phyloP scores from a whole-genome alignment of 2,888 invertebrate genomes.

The Diarsia rubi region DNA sequence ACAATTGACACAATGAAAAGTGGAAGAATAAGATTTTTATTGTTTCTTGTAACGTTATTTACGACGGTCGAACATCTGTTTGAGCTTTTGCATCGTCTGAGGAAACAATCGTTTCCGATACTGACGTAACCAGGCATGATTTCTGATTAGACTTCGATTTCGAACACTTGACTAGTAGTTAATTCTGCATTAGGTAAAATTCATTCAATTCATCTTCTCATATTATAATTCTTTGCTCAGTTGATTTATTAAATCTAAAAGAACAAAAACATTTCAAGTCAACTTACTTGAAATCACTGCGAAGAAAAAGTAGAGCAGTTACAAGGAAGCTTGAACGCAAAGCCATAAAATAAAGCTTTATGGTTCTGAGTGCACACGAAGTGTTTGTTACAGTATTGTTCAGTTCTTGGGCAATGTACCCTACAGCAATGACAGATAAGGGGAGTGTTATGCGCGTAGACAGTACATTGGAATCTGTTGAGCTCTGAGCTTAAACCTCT shows the following conservation, averaged over 20 bases:
- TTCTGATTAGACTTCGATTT: slow-evolving; percentile 27
- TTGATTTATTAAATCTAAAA: slow-evolving; percentile 3
- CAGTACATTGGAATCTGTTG: slow-evolving; percentile 76
- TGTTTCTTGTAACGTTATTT: slow-evolving; percentile 71
- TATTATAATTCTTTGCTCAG: not conserved
- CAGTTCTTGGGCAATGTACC: slow-evolving; percentile 80
- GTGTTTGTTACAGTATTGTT: slow-evolving; percentile 82
- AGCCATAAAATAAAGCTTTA: slow-evolving; percentile 69
- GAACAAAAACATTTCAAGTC: not conserved
- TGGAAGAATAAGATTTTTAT: slow-evolving; percentile 65
- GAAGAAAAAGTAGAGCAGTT: slow-evolving; percentile 37
- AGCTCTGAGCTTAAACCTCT: slow-evolving; percentile 70
- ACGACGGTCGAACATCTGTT: slow-evolving; percentile 71
- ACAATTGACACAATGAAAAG: slow-evolving; percentile 69
- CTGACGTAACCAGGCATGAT: slow-evolving; percentile 30
- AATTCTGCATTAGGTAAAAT: slow-evolving; percentile 17
- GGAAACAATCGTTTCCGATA: slow-evolving; percentile 44
- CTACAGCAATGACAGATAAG: slow-evolving; percentile 88
- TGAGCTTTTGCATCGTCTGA: slow-evolving; percentile 57
- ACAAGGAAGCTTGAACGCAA: slow-evolving; percentile 58
- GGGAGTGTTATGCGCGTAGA: slow-evolving; percentile 81
- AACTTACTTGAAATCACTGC: not conserved
- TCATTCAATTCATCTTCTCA: not conserved
- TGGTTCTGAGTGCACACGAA: slow-evolving; percentile 75
- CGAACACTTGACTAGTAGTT: not conserved